Evolutionary conservation across 2,888 invertebrate species (phyloP), one percentile per base, ranked within the genome.

Genomic region (Pristionchus exspectatus): DNA sequence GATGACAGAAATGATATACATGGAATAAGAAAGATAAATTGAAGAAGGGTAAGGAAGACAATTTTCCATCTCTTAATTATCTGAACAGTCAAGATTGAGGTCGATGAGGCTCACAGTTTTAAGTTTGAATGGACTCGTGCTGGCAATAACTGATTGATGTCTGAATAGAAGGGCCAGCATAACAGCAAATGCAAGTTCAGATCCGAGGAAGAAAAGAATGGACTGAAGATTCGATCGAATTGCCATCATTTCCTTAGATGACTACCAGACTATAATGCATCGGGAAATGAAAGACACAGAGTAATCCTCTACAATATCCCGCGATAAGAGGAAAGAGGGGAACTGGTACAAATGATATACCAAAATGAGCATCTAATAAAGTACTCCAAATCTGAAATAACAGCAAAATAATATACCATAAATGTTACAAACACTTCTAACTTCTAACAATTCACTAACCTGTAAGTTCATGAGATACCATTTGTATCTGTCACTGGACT

Each of bases 381-480:
- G 30, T 30, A 27, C 69, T 69, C 69, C 69, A 69, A 69, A 69
- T 16, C 69, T 69, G 30, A 27, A 69, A 27, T 3, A 12, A 63
- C 5, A 14, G 14, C 7, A 27, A 27, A 27, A 50, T 44, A 9
- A 50, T 12, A 50, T 12, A 50, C 10, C 44, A 10, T 9, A 10
- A 50, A 50, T 50, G 44, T 69, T 69, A 14, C 2, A 69, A 27
- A 38, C 38, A 38, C 38, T 38, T 38, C 2, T 38, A 38, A 38
- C 38, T 38, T 38, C 38, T 38, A 38, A 5, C 38, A 38, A 50
- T 50, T 50, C n/a, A 69, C 14, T 27, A 14, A 69, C 69, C 69
- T 69, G 69, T 69, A 69, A 69, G 24, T 69, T 69, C n/a, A 69
- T 5, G n/a, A 69, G 69, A 30, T 69, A 69, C 69, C 69, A 69